These are phyloP conservation scores for Tridacna crocea DNA, from an alignment of 2,888 invertebrate species.

Conservation along the genomic window DNA sequence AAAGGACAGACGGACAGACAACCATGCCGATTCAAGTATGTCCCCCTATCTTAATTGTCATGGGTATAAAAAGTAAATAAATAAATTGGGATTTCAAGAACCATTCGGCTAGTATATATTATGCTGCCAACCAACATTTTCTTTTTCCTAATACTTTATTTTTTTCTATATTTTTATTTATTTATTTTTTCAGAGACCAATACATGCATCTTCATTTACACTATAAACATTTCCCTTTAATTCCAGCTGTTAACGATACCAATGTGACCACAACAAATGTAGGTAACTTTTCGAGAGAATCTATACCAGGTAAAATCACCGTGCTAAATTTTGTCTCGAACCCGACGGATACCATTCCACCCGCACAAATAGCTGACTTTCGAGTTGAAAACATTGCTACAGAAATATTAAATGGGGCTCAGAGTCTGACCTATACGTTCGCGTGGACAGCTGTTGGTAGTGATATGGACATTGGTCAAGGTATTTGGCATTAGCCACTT, in stretches of 20 bases:
- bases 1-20: too few species aligned
- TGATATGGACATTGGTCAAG: conserved; percentile 33
- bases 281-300: conserved; percentile 18
- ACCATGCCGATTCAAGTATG: too few species aligned
- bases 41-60: too few species aligned
- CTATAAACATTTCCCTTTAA: not conserved
- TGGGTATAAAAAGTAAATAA: too few species aligned
- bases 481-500: not conserved
- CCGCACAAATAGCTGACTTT: conserved; percentile 14
- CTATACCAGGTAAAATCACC: conserved; percentile 24
- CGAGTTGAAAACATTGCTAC: conserved; percentile 12
- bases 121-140: too few species aligned
- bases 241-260: conserved; percentile 12
- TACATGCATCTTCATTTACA: too few species aligned
- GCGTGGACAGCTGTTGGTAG: conserved; percentile 27
- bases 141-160: too few species aligned
- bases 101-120: too few species aligned
- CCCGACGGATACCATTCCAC: conserved; percentile 11
- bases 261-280: not conserved
- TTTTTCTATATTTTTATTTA: too few species aligned
- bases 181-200: too few species aligned
- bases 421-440: conserved; percentile 11
- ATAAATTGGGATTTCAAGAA: too few species aligned
- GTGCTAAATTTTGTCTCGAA: not conserved
- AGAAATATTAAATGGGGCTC: not conserved